A percentile compares a stretch with the other conserved stretches of the same genome.
Evolutionary conservation across 1,140 invertebrate genomes (phyloP).

Genomic region (Tetramorium parvispinum): DNA sequence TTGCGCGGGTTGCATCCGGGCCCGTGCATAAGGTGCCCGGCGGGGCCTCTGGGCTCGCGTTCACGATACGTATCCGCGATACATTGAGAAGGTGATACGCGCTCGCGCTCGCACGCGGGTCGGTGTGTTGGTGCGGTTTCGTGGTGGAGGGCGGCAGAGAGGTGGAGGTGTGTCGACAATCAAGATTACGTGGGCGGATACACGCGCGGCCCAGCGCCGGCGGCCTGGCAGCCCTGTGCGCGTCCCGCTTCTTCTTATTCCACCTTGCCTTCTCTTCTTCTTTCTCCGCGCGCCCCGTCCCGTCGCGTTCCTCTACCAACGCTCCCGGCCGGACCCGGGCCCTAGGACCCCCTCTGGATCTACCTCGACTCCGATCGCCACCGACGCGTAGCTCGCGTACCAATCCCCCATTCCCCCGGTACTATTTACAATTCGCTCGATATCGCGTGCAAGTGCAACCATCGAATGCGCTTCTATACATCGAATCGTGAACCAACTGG

Average conservation of each 20-base stretch:
- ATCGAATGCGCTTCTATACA: slow-evolving; percentile 15
- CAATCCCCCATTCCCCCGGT: slow-evolving; percentile 8
- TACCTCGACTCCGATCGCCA: slow-evolving; percentile 41
- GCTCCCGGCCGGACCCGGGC: slow-evolving; percentile 21
- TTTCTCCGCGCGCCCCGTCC: background rate
- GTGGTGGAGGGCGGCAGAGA: slow-evolving; percentile 72
- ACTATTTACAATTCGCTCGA: slow-evolving; percentile 73
- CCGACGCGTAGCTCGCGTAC: slow-evolving; percentile 56
- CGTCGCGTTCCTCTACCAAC: background rate
- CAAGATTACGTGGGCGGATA: slow-evolving; percentile 79
- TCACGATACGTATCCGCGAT: slow-evolving; percentile 41
- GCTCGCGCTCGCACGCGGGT: slow-evolving; percentile 4
- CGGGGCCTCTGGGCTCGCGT: slow-evolving; percentile 34
- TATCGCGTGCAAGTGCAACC: slow-evolving; percentile 60
- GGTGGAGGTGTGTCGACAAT: slow-evolving; percentile 82
- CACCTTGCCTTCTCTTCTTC: background rate
- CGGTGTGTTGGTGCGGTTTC: slow-evolving; percentile 67
- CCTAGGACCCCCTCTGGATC: slow-evolving; percentile 7
- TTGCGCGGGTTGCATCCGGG: slow-evolving; percentile 64
- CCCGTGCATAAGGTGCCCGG: slow-evolving; percentile 48
- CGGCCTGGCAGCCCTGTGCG: slow-evolving; percentile 76
- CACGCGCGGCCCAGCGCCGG: slow-evolving; percentile 78
- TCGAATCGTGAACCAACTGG: background rate
- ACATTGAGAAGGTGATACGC: slow-evolving; percentile 40
- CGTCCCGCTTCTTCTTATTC: slow-evolving; percentile 67